phyloP scores from a whole-genome alignment of 2,888 invertebrate genomes.

The Muscina levida region DNA sequence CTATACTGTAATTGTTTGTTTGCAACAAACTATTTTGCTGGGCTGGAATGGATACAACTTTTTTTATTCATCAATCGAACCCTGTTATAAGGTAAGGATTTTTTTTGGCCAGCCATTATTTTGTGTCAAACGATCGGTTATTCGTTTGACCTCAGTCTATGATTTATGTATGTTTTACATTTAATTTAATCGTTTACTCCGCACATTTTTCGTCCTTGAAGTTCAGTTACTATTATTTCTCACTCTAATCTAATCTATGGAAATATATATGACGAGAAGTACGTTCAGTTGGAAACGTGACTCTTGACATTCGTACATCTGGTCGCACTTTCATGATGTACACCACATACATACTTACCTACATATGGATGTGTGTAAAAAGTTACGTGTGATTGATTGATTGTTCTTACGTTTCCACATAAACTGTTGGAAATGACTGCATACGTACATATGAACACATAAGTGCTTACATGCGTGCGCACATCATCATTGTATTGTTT shows the following conservation, averaged over 20 bases:
- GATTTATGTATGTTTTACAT: no score
- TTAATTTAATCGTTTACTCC: no score
- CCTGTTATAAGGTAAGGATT: no score
- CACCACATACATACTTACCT: neutral
- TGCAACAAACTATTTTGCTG: no score
- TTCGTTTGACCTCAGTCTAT: no score
- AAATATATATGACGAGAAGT: neutral
- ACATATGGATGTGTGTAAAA: slow-evolving; percentile 5
- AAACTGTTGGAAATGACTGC: neutral
- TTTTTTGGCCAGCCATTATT: no score
- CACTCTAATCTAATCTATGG: neutral
- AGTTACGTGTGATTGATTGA: slow-evolving; percentile 27
- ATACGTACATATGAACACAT: slow-evolving; percentile 3
- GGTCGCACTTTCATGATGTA: neutral
- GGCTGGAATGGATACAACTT: no score
- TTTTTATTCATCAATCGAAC: no score
- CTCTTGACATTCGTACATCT: neutral
- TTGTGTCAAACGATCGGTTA: no score
- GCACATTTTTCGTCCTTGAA: no score
- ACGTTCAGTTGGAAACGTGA: no score
- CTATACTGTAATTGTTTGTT: no score
- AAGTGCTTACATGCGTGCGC: slow-evolving; percentile 4
- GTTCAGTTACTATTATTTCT: neutral
- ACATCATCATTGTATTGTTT: slow-evolving; percentile 29
- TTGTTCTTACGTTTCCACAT: slow-evolving; percentile 28